Base-by-base conservation (phyloP, 2,113 vertebrate species). In the Microtus montanus region DNA sequence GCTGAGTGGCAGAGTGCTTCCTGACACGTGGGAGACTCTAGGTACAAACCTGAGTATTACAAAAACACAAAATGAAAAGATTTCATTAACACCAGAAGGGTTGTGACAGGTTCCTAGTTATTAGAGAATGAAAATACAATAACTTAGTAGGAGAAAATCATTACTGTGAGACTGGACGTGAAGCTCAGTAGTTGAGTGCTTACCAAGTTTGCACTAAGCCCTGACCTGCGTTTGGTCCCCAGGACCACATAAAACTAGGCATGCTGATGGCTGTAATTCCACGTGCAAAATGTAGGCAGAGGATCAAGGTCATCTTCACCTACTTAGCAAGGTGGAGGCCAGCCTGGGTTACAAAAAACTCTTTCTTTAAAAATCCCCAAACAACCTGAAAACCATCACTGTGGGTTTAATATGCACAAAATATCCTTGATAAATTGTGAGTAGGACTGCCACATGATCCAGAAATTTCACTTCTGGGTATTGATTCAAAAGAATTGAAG, bases 401-500 rank as follows among this genome's bases (percentile, higher is more conserved):
- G 11, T 38, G 61, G 54, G 44, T 88, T 88, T 88, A 26, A 52
- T 71, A 54, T n/a, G 47, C 47, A 87, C n/a, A n/a, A 87, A 71
- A 13, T 71, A 28, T 54, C 66, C 15, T n/a, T 70, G 85, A n/a
- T 83, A 24, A 83, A 15, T 63, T 63, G n/a, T 83, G n/a, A 83
- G n/a, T 14, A 15, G 44, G 70, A 71, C 15, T 24, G 11, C 47
- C 47, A 24, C 11, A 33, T 73, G 22, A 87, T n/a, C 26, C 68
- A 87, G n/a, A 1, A 66, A 52, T 82, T n/a, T 22, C 11, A 14
- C 41, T 84, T 63, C 63, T 87, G 38, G 38, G 5, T 89, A 84
- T 64, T 94, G 70, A 17, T 35, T 79, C 75, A 58, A 61, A 95
- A 88, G n/a, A 95, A 41, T 33, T 20, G 20, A 90, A 24, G 74